Evolutionary conservation across 1,140 invertebrate genomes (phyloP).

Genomic region (Dendrolimus kikuchii): DNA sequence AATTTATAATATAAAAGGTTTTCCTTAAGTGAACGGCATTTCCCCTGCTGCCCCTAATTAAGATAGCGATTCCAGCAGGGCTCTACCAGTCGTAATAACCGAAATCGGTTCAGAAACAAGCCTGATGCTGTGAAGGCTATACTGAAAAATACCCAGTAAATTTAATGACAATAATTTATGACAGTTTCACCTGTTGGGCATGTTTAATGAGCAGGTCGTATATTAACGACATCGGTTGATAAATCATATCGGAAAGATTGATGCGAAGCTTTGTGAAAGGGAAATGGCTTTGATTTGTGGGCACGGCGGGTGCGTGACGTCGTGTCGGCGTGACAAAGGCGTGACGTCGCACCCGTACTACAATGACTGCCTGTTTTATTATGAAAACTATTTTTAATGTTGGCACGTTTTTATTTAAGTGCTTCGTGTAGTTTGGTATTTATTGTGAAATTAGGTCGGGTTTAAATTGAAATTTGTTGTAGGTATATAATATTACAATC

Average conservation of each 20-base stretch:
- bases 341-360: slow-evolving; percentile 33
- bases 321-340: slow-evolving; percentile 29
- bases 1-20: background rate
- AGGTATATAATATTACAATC: too few relatives aligned
- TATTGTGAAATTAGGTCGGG: too few relatives aligned
- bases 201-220: slow-evolving; percentile 9
- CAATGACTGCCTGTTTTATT: too few relatives aligned
- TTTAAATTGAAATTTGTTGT: too few relatives aligned
- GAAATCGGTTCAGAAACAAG: too few relatives aligned
- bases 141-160: too few relatives aligned
- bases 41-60: background rate
- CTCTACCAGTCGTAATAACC: too few relatives aligned
- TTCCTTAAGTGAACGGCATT: slow-evolving; percentile 4
- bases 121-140: too few relatives aligned
- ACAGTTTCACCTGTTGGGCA: slow-evolving; percentile 14
- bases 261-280: slow-evolving; percentile 43
- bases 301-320: slow-evolving; percentile 11
- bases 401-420: too few relatives aligned
- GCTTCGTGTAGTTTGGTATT: too few relatives aligned
- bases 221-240: slow-evolving; percentile 18
- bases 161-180: too few relatives aligned
- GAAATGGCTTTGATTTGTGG: slow-evolving; percentile 48
- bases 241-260: slow-evolving; percentile 57
- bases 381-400: slow-evolving; percentile 36
- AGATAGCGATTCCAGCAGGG: too few relatives aligned